Evolutionary conservation across 92 coral and sea anemone genomes (phyloP), one percentile per base, ranked within the genome.

Genomic region (Palythoa grandis): DNA sequence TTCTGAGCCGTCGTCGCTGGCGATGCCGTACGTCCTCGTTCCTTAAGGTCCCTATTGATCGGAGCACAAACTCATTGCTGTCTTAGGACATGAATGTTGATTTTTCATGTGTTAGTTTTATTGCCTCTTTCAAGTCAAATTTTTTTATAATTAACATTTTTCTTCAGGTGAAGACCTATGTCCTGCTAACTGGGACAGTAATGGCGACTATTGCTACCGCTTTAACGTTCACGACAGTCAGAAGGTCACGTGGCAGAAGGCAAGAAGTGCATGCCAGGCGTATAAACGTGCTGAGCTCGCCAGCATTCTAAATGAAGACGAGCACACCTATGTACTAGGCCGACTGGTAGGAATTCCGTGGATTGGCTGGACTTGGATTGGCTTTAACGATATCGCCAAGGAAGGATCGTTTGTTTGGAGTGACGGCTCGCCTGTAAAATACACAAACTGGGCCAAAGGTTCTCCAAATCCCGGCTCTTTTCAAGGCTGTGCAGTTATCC

Each of bases 151-250:
- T 12, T n/a, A 65, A 15, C 19, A n/a, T 22, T 65, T 69, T 5
- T 19, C 20, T 58, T 37, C 58, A 97, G 99, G 99, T 69, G 90
- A 87, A 39, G 93, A 93, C 77, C 79, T 95, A 38, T 97, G 99
- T 65, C 99, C 99, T 5, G 79, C 72, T 12, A 92, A 91, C 85
- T 97, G 99, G 98, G 88, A 91, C 57, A 87, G 86, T 65, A 89
- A 91, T 66, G 96, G 95, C 8, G 95, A 95, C 87, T 83, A 86
- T 52, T 97, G 99, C 85, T 95, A 95, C 73, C 93, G 92, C 82
- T 95, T 97, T 77, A 97, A 95, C 74, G 86, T 93, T 14, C 95
- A 92, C 47, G 79, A 90, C 0, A 90, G 89, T 12, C 99, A 92
- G 72, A 78, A 69, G 20, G 82, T 91, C 72, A 68, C 87, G 8